Evolutionary conservation across 1,140 invertebrate genomes (phyloP).

Genomic region (Dinoponera quadriceps): DNA sequence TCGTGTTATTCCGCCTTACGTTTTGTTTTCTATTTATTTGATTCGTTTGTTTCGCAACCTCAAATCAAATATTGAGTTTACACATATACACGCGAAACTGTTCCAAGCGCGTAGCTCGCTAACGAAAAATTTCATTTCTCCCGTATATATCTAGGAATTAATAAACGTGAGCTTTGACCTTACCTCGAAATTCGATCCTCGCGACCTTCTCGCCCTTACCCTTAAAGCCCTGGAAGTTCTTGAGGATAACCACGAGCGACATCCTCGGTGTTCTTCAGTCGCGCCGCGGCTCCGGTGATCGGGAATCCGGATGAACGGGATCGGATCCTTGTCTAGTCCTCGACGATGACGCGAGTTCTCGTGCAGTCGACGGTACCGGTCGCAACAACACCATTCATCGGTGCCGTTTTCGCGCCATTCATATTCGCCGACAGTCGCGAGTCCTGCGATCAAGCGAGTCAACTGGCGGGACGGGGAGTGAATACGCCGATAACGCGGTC

Average conservation of each 20-base stretch:
- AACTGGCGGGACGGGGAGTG: too few species aligned
- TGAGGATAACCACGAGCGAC: conserved; percentile 88
- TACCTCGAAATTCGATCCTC: conserved; percentile 89
- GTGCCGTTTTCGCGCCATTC: conserved; percentile 25
- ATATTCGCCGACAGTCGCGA: neutral
- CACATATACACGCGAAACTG: neutral
- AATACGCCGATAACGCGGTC: neutral
- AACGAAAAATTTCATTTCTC: neutral
- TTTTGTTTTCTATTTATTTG: too few species aligned
- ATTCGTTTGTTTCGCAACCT: too few species aligned
- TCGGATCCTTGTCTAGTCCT: conserved; percentile 28
- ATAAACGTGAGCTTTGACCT: conserved; percentile 60
- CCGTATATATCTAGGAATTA: neutral
- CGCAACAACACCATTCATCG: conserved; percentile 16
- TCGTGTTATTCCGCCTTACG: too few species aligned
- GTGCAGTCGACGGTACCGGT: neutral
- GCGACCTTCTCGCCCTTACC: conserved; percentile 88
- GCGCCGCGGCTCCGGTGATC: neutral
- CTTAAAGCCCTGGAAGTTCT: conserved; percentile 88
- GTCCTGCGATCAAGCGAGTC: neutral
- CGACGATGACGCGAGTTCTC: conserved; percentile 3
- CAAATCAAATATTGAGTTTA: neutral
- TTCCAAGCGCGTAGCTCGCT: neutral
- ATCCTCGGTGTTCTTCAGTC: conserved; percentile 77
- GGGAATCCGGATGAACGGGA: neutral